These are phyloP conservation scores for Mythimna ferrago DNA, from an alignment of 2,888 invertebrate genomes.

Conservation along the genomic window DNA sequence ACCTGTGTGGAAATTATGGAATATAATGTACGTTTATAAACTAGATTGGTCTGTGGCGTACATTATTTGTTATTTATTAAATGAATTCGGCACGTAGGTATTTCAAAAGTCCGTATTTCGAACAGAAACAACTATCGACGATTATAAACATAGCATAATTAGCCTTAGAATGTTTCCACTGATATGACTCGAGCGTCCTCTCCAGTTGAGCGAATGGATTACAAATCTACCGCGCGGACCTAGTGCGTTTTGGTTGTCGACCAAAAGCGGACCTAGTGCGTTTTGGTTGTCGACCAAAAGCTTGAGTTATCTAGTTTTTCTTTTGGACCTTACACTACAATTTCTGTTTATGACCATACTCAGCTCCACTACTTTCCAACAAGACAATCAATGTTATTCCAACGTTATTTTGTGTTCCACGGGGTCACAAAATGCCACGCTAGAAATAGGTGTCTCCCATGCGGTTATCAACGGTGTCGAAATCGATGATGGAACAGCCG, in stretches of 20 bases:
- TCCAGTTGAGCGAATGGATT: too few species aligned
- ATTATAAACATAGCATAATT: too few species aligned
- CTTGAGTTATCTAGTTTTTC: not conserved
- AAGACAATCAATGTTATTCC: constrained; percentile 13
- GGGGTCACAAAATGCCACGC: constrained; percentile 20
- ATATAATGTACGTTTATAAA: constrained; percentile 17
- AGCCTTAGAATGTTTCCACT: too few species aligned
- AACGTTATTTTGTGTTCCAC: not conserved
- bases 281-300: not conserved
- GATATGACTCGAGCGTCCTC: too few species aligned
- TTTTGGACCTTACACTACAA: not conserved
- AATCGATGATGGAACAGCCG: constrained; percentile 63
- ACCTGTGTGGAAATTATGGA: constrained; percentile 7
- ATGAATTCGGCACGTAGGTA: not conserved
- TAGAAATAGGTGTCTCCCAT: constrained; percentile 32
- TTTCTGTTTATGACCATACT: not conserved
- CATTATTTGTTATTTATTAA: constrained; percentile 6
- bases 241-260: too few species aligned
- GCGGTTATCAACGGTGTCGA: constrained; percentile 51
- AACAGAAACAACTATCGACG: not conserved
- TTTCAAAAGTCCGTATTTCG: not conserved
- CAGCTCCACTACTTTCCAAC: not conserved
- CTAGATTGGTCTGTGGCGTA: not conserved
- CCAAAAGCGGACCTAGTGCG: too few species aligned
- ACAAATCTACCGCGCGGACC: too few species aligned